Evolutionary conservation across 2,113 vertebrate species (phyloP).

Genomic region (Melanerpes formicivorus): DNA sequence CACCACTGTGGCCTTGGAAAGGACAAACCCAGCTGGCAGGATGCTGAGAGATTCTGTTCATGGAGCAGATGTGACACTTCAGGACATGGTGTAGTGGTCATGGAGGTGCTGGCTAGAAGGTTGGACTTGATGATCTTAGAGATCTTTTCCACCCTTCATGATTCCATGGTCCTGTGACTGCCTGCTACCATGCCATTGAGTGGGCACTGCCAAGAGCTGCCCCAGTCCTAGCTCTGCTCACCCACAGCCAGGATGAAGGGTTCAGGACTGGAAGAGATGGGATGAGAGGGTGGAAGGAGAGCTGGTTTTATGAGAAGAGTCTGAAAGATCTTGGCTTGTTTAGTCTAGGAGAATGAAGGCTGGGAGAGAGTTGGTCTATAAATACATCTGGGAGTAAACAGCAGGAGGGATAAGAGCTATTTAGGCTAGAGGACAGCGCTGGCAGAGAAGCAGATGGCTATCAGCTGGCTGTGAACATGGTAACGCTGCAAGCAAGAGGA

Average conservation of each 20-base stretch:
- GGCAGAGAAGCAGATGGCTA: constrained; percentile 57
- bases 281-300: not conserved
- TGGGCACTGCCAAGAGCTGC: not conserved
- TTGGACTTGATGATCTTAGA: too few relatives aligned
- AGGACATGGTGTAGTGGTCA: too few relatives aligned
- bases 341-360: constrained; percentile 62
- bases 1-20: accelerated
- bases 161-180: not conserved
- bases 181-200: accelerated
- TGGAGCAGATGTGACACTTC: too few relatives aligned
- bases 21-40: not conserved
- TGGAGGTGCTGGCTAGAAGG: too few relatives aligned
- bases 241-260: accelerated
- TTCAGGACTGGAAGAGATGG: not conserved
- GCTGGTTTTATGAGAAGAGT: not conserved
- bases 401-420: constrained; percentile 50
- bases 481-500: accelerated
- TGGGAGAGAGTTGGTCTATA: constrained; percentile 37
- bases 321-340: constrained; percentile 41
- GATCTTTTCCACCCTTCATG: too few relatives aligned
- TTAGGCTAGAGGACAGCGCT: constrained; percentile 48
- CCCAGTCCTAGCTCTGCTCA: not conserved
- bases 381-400: constrained; percentile 62
- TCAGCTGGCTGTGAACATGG: constrained; percentile 47
- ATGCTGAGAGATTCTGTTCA: not conserved